A percentile compares a stretch with the other conserved stretches of the same genome.
Conservation (phyloP, 1,140 invertebrate genomes). For the Drosophila albomicans region DNA sequence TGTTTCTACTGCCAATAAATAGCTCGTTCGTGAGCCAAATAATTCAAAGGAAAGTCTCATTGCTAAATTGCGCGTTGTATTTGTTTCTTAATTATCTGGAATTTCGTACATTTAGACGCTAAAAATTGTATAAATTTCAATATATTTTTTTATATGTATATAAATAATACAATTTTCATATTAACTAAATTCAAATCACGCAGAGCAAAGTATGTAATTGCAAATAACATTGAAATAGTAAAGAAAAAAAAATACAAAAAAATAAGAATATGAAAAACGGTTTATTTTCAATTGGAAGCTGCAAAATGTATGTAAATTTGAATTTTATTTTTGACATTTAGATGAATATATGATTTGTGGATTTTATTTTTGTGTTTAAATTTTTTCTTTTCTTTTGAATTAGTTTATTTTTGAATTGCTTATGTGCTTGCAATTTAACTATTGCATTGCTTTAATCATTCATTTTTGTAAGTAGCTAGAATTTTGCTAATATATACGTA, state of each 20-base stretch:
- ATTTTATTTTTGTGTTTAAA: slow-evolving; percentile 8
- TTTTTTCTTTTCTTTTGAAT: slow-evolving; percentile 18
- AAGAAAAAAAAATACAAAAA: slow-evolving; percentile 1
- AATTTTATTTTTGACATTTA: slow-evolving; percentile 57
- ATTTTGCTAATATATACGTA: slow-evolving; percentile 65
- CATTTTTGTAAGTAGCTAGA: slow-evolving; percentile 60
- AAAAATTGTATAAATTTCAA: slow-evolving; percentile 40
- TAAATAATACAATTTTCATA: slow-evolving; percentile 49
- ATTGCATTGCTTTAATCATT: slow-evolving; percentile 46
- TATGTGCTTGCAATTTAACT: slow-evolving; percentile 35
- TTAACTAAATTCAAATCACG: slow-evolving; percentile 54
- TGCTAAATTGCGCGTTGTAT: slow-evolving; percentile 75
- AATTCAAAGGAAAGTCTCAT: slow-evolving; percentile 71
- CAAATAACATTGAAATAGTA: neutral
- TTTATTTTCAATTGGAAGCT: slow-evolving; percentile 45
- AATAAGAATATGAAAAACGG: slow-evolving; percentile 15
- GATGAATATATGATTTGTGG: slow-evolving; percentile 22
- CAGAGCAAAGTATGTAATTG: slow-evolving; percentile 43
- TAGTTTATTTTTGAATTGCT: slow-evolving; percentile 61
- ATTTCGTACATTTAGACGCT: slow-evolving; percentile 44
- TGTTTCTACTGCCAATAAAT: slow-evolving; percentile 52
- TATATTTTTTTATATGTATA: slow-evolving; percentile 6
- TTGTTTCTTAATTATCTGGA: slow-evolving; percentile 56
- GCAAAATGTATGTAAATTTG: slow-evolving; percentile 37
- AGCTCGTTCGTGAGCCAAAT: slow-evolving; percentile 47